Evolutionary conservation across 2,797 vertebrate genomes (phyloP).

Genomic region (Gouania willdenowi): DNA sequence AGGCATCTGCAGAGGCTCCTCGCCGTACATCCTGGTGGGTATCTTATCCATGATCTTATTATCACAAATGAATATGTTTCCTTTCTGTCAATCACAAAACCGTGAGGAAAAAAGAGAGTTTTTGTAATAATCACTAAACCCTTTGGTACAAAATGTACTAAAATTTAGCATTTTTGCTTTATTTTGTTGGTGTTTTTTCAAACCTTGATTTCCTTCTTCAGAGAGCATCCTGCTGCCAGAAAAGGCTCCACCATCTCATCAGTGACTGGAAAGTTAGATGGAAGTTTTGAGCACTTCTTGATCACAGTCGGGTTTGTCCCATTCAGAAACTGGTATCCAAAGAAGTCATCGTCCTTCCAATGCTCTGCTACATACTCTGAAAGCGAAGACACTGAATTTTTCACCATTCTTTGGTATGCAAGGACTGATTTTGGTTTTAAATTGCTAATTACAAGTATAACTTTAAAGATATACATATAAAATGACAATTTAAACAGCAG

Average conservation of each 20-base stretch:
- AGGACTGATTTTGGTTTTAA: no score
- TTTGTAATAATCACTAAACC: no score
- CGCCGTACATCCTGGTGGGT: background rate
- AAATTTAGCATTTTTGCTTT: no score
- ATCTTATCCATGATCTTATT: conserved; percentile 25
- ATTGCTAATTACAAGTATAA: no score
- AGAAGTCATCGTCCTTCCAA: conserved; percentile 66
- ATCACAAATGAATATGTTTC: conserved; percentile 33
- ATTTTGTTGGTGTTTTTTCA: no score
- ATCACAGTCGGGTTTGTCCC: conserved; percentile 53
- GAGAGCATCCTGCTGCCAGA: conserved; percentile 34
- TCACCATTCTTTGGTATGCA: no score
- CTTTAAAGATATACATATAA: no score
- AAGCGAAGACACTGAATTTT: no score
- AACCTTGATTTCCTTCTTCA: conserved; percentile 57
- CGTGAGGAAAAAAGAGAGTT: background rate
- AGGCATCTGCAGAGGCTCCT: background rate
- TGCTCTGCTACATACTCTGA: conserved; percentile 58
- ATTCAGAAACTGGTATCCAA: conserved; percentile 64
- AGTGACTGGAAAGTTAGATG: conserved; percentile 56
- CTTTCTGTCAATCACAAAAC: conserved; percentile 7
- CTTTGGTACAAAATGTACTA: no score
- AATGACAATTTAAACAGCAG: no score
- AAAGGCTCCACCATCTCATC: conserved; percentile 57
- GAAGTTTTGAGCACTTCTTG: conserved; percentile 47